Base-by-base conservation (phyloP, 2,113 vertebrate species). In the Hyla sarda region DNA sequence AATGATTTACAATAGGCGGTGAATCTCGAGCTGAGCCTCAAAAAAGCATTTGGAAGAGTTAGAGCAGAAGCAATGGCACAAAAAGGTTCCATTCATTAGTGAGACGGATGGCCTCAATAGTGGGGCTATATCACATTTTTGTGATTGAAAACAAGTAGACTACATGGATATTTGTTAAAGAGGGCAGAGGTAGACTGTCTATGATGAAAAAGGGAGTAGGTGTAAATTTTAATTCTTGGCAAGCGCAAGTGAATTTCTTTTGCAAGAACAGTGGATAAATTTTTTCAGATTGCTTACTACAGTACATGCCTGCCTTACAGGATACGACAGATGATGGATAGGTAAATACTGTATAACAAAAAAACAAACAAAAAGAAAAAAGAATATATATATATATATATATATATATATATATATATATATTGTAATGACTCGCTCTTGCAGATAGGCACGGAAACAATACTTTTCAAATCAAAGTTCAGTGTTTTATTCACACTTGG, bases 61-160 rank as follows among this genome's bases (percentile, higher is more conserved):
- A 75, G 32, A 10, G 82, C 71, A 41, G 74, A 25, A 74, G 69
- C 69, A 58, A 75, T 23, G n/a, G 34, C 14, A 28, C 72, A 73
- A 74, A 73, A 45, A 72, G 16, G 32, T 52, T 83, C 28, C 50
- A 54, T 83, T 74, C 34, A 83, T 83, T 54, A 83, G 67, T n/a
- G 23, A 83, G 82, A 83, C 25, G 60, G 82, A 83, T 83, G 60
- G 50, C 69, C 32, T 1, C 6, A 50, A 74, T 47, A 73, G 34
- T 60, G 50, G 71, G 34, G 47, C 32, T 75, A 75, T 74, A 83
- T 60, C 69, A 52, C 56, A 60, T 74, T 60, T 75, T 32, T 60
- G 71, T 83, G 82, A 83, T 74, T 60, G 82, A 73, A 74, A 50
- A 73, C 71, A 58, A 60, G 52, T 21, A 58, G 13, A 21, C 21